phyloP scores from a whole-genome alignment of 2,888 invertebrate genomes.

The Drosophila sordidula region DNA sequence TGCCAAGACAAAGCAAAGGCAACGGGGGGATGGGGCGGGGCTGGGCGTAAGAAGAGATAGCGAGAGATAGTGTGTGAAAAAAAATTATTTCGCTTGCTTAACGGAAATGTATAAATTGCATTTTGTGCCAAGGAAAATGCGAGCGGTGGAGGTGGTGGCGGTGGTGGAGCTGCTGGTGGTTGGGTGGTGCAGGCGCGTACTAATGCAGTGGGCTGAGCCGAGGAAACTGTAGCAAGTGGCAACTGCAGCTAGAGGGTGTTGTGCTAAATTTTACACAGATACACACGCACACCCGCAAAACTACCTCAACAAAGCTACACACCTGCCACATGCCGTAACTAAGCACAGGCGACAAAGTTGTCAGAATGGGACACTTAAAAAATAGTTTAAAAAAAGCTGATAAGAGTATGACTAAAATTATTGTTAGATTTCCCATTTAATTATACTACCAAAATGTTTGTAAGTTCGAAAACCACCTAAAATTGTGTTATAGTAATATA shows the following conservation, averaged over 20 bases:
- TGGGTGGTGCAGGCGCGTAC: constrained; percentile 17
- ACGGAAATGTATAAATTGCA: constrained; percentile 81
- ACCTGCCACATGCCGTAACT: constrained; percentile 22
- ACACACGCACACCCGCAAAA: constrained; percentile 24
- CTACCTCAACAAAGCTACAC: constrained; percentile 27
- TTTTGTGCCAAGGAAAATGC: constrained; percentile 58
- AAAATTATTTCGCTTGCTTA: constrained; percentile 71
- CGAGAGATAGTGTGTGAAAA: constrained; percentile 32
- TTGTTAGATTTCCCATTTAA: too few relatives aligned
- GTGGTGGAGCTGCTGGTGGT: too few relatives aligned
- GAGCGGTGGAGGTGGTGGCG: constrained; percentile 3
- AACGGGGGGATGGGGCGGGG: background rate
- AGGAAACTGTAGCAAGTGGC: constrained; percentile 35
- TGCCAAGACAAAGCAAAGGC: constrained; percentile 27
- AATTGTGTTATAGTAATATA: too few relatives aligned
- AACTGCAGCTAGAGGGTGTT: constrained; percentile 61
- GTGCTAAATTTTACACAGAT: constrained; percentile 66
- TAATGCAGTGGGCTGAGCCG: constrained; percentile 47
- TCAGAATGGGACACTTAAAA: constrained; percentile 6
- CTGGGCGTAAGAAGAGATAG: background rate
- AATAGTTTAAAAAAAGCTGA: too few relatives aligned
- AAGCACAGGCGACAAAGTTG: constrained; percentile 64
- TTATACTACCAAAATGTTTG: too few relatives aligned
- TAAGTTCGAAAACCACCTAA: too few relatives aligned
- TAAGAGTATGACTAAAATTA: background rate